Evolutionary conservation across 2,888 invertebrate species (phyloP).

Genomic region (Uloborus plumipes): DNA sequence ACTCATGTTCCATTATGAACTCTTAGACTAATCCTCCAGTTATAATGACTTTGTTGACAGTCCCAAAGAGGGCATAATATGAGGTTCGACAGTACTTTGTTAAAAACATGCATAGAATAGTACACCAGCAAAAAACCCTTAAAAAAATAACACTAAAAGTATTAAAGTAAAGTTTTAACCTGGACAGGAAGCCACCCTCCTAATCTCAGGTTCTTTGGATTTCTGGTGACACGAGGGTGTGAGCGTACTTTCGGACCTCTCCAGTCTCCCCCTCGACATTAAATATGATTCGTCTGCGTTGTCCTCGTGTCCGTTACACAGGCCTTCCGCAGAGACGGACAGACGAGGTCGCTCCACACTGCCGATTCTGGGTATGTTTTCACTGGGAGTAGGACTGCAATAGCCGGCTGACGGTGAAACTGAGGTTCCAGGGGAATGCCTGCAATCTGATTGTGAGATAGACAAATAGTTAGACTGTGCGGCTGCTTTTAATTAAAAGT

Average conservation of each 20-base stretch:
- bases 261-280: conserved; percentile 59
- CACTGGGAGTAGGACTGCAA: conserved; percentile 38
- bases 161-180: conserved; percentile 32
- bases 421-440: conserved; percentile 54
- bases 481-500: neutral
- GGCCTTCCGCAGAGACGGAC: conserved; percentile 59
- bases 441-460: conserved; percentile 31
- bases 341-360: conserved; percentile 56
- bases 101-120: too few species aligned
- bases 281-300: conserved; percentile 52
- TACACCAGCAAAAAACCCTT: too few species aligned
- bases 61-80: too few species aligned
- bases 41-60: too few species aligned
- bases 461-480: conserved; percentile 25
- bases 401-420: conserved; percentile 51
- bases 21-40: too few species aligned
- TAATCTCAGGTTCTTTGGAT: conserved; percentile 63
- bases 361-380: conserved; percentile 54
- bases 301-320: conserved; percentile 67
- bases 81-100: too few species aligned
- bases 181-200: conserved; percentile 65
- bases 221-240: conserved; percentile 63
- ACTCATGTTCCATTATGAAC: too few species aligned
- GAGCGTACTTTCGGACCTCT: conserved; percentile 67
- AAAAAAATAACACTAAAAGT: too few species aligned